phyloP scores from a whole-genome alignment of 2,888 invertebrate species.

The Gymnosoma rotundatum region DNA sequence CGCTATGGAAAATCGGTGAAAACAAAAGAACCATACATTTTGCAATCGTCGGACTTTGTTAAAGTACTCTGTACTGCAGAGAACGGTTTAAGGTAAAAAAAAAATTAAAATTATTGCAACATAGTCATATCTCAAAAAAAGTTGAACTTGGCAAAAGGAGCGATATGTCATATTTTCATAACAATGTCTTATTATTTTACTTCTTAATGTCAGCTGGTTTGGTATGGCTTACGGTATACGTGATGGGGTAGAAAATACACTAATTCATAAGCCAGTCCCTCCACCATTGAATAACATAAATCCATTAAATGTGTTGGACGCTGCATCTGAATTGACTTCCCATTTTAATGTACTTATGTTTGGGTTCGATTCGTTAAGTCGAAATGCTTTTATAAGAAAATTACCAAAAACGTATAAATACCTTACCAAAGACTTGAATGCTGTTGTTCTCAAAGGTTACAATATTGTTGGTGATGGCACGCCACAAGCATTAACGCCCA shows the following conservation, averaged over 20 bases:
- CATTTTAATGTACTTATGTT: slow-evolving; percentile 89
- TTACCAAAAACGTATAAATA: slow-evolving; percentile 89
- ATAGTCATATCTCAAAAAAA: too few species aligned
- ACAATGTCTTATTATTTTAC: background rate
- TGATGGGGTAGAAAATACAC: slow-evolving; percentile 79
- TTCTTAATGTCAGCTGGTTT: slow-evolving; percentile 83
- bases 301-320: slow-evolving; percentile 51
- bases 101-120: background rate
- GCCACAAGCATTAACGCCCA: slow-evolving; percentile 93
- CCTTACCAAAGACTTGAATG: slow-evolving; percentile 85
- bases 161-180: too few species aligned
- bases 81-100: slow-evolving; percentile 75
- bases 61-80: slow-evolving; percentile 85
- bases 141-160: too few species aligned
- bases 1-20: slow-evolving; percentile 83
- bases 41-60: slow-evolving; percentile 88
- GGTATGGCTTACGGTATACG: slow-evolving; percentile 86
- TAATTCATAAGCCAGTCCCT: slow-evolving; percentile 64
- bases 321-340: slow-evolving; percentile 62
- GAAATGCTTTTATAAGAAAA: slow-evolving; percentile 90
- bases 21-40: slow-evolving; percentile 84
- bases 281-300: slow-evolving; percentile 51
- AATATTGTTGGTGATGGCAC: slow-evolving; percentile 95
- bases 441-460: slow-evolving; percentile 88
- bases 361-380: slow-evolving; percentile 94